Base-by-base conservation (phyloP, 2,888 invertebrate species). In the Hirtodrosophila trivittata region DNA sequence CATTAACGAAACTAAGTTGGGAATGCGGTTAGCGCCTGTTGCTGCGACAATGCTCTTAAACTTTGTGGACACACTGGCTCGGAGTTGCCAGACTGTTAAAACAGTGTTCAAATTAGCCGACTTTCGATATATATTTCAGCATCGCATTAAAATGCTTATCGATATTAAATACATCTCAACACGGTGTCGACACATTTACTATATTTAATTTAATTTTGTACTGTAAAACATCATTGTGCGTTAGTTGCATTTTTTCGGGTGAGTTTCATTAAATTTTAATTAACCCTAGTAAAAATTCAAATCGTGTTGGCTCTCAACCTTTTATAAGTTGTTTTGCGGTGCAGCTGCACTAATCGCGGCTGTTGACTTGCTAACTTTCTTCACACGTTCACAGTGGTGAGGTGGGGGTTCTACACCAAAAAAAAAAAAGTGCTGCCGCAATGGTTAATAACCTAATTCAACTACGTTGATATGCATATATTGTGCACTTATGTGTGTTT, bases 111-210 rank as follows among this genome's bases (percentile, higher is more conserved):
- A 14, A 39, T 43, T 21, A 8, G 0, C 0, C 8, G 32, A 7
- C 8, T 39, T 56, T 69, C 69, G 69, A 73, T 72, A 46, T 6
- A 3, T 0, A 5, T 9, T 12, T 3, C 33, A 54, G 30, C 12
- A 9, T 4, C 25, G 21, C 33, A 35, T 43, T 4, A 13, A 50
- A 21, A 16, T 7, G n/a, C 1, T 25, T 54, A 68, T 68, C 68
- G 68, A 51, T 54, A 39, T 30, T 39, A 47, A 50, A 49, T 56
- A 26, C 60, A 46, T 70, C 52, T 3, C 16, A 52, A 35, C 41
- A 49, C 37, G 25, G 33, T 66, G 62, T 72, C 67, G 73, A 72
- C 69, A 62, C 45, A 66, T 52, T 58, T 55, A 55, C 47, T 57
- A 54, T 67, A 57, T 62, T 73, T 54, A 47, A 62, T 56, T 70